phyloP scores from a whole-genome alignment of 2,888 invertebrate genomes.

The Drosophila borborema region DNA sequence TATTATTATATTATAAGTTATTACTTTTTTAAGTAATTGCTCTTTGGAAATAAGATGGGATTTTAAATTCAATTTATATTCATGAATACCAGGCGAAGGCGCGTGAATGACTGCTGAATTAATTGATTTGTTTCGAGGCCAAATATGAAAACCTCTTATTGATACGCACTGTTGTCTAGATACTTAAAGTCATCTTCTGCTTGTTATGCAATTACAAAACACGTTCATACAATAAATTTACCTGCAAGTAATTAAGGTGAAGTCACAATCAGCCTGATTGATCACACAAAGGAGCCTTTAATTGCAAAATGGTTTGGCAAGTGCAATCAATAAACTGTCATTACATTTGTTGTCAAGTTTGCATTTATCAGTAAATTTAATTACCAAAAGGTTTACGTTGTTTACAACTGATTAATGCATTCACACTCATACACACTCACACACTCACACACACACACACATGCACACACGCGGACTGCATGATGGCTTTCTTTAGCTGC shows the following conservation, averaged over 20 bases:
- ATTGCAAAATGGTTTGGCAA: constrained; percentile 30
- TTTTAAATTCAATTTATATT: background rate
- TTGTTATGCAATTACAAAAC: background rate
- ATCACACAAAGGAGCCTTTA: constrained; percentile 9
- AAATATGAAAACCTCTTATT: background rate
- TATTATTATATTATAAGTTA: too few relatives aligned
- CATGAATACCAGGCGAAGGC: background rate
- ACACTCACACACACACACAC: background rate
- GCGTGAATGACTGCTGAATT: background rate
- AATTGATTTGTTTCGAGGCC: background rate
- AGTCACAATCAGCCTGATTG: constrained; percentile 5
- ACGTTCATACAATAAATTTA: background rate
- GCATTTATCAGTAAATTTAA: constrained; percentile 57
- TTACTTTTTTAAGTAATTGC: too few relatives aligned
- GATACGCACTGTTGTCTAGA: background rate
- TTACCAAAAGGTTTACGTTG: constrained; percentile 52
- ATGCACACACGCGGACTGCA: background rate
- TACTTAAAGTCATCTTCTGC: background rate
- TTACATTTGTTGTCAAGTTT: constrained; percentile 38
- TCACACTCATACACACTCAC: constrained; percentile 6
- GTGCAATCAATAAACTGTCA: constrained; percentile 32
- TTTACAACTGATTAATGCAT: constrained; percentile 58
- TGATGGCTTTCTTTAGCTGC: constrained; percentile 15
- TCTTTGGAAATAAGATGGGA: too few relatives aligned
- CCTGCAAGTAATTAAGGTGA: background rate